These are phyloP conservation scores for Silurus lanzhouensis DNA, from an alignment of 2,797 vertebrate genomes.

Conservation along the genomic window DNA sequence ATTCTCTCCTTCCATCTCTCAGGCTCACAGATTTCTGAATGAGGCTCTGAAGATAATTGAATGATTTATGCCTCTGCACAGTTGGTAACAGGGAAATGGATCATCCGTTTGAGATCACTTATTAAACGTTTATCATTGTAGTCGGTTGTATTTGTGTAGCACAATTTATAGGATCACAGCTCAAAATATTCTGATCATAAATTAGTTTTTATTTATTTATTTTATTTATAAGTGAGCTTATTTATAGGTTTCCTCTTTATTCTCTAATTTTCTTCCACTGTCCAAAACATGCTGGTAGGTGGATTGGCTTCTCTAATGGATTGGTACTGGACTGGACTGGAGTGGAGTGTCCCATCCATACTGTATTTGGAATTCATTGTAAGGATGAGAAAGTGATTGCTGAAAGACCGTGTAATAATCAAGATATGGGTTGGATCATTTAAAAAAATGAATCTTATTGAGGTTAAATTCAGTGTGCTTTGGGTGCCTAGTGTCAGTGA, in stretches of 20 bases:
- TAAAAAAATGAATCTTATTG: background rate
- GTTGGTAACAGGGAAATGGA: conserved; percentile 30
- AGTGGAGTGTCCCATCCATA: background rate
- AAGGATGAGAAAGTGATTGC: background rate
- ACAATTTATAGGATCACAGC: background rate
- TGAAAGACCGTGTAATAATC: background rate
- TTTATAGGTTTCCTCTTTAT: too few relatives aligned
- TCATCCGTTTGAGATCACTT: background rate
- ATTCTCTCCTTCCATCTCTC: background rate
- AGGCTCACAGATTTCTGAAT: conserved; percentile 44
- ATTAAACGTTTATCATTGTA: background rate
- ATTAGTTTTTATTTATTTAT: background rate
- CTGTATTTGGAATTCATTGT: background rate
- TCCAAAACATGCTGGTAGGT: background rate
- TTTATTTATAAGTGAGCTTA: background rate
- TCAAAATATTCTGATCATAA: background rate
- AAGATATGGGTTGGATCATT: background rate
- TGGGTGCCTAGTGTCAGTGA: background rate
- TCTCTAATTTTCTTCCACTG: background rate
- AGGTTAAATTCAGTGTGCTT: background rate
- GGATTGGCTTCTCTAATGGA: background rate
- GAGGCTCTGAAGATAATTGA: conserved; percentile 49
- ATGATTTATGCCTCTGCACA: conserved; percentile 44
- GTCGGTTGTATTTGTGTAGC: background rate
- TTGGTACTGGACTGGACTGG: background rate